Evolutionary conservation across 2,113 vertebrate species (phyloP).

Genomic region (Heloderma charlesbogerti): DNA sequence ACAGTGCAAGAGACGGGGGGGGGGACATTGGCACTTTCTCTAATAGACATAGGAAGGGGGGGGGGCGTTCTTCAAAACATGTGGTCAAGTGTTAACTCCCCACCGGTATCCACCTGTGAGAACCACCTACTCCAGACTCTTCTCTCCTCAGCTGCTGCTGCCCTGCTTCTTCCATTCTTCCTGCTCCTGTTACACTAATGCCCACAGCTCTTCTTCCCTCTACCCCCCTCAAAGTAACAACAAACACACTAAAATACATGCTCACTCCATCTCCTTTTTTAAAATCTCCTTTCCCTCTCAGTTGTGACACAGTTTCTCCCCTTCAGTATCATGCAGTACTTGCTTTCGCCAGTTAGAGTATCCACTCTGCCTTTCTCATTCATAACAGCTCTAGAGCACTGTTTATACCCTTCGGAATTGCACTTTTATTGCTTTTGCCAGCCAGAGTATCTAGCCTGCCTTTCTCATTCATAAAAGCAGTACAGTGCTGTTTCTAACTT

Average conservation of each 20-base stretch:
- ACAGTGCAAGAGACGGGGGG: background rate
- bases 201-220: constrained; percentile 74
- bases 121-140: no score
- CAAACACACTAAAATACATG: constrained; percentile 76
- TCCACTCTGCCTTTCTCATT: no score
- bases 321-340: no score
- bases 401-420: no score
- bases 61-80: constrained; percentile 83
- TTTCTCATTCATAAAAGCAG: no score
- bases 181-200: constrained; percentile 75
- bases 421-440: no score
- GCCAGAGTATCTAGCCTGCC: no score
- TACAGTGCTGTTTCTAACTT: no score
- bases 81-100: constrained; percentile 85
- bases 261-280: constrained; percentile 72
- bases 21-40: constrained; percentile 78
- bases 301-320: constrained; percentile 95
- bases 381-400: no score
- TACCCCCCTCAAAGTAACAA: constrained; percentile 69
- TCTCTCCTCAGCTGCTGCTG: constrained; percentile 71
- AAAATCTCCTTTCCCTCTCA: constrained; percentile 85
- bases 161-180: constrained; percentile 71
- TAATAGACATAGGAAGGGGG: constrained; percentile 81
- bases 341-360: no score
- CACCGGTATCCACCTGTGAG: constrained; percentile 83